Conservation (phyloP, 1,140 invertebrate genomes). For the Aleiodes sp. region DNA sequence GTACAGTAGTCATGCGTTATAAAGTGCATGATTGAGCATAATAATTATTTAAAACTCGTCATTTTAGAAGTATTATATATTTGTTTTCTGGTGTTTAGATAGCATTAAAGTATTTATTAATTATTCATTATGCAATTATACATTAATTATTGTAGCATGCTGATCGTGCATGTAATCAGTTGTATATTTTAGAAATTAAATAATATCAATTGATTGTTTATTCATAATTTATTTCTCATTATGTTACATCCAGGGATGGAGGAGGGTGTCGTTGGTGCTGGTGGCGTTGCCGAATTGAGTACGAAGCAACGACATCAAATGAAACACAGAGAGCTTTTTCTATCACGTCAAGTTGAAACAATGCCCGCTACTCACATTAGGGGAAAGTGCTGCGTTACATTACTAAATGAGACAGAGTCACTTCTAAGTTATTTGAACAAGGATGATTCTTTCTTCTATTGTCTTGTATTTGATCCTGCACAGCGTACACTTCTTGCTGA, state of each 20-base stretch:
- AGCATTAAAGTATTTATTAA: no score
- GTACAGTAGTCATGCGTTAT: constrained; percentile 22
- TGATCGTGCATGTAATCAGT: constrained; percentile 18
- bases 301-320: constrained; percentile 91
- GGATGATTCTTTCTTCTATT: constrained; percentile 99
- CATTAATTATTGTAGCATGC: not conserved
- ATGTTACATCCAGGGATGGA: constrained; percentile 63
- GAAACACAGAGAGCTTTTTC: constrained; percentile 97
- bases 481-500: constrained; percentile 98
- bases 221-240: constrained; percentile 31
- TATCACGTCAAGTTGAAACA: constrained; percentile 97
- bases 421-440: constrained; percentile 95
- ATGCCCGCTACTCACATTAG: constrained; percentile 98
- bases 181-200: constrained; percentile 15
- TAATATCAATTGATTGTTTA: no score
- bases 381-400: constrained; percentile 97
- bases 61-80: not conserved
- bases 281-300: constrained; percentile 69
- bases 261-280: constrained; percentile 61
- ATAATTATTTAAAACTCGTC: constrained; percentile 34
- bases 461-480: constrained; percentile 98
- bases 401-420: constrained; percentile 98
- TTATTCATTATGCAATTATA: constrained; percentile 4
- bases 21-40: constrained; percentile 2
- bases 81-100: not conserved